A percentile compares a stretch with the other conserved stretches of the same genome.
phyloP scores from a whole-genome alignment of 2,113 vertebrate species.

The Martes martes region DNA sequence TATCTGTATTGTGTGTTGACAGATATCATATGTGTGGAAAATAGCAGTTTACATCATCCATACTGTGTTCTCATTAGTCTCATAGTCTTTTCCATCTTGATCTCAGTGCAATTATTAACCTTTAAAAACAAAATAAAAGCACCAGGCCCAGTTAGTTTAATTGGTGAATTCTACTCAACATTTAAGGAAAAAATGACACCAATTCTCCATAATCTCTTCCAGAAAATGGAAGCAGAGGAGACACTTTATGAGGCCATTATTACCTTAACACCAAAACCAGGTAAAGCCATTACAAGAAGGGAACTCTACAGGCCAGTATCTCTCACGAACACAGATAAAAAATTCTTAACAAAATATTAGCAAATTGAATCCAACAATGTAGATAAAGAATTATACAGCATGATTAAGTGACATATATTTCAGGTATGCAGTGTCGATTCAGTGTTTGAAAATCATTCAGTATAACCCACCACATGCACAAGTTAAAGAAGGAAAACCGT shows the following conservation, averaged over 20 bases:
- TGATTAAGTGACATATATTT: neutral
- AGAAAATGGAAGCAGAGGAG: neutral
- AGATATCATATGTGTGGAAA: neutral
- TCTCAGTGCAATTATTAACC: neutral
- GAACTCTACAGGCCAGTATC: neutral
- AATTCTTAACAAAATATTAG: conserved; percentile 9
- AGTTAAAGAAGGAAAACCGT: neutral
- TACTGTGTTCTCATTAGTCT: neutral
- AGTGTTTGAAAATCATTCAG: neutral
- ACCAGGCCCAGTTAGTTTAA: neutral
- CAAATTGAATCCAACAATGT: neutral
- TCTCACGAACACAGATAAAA: neutral
- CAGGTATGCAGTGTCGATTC: neutral
- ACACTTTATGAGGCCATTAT: neutral
- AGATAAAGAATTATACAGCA: neutral
- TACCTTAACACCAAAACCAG: neutral
- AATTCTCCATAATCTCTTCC: neutral
- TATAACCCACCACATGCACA: neutral
- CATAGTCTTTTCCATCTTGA: neutral
- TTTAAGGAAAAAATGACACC: neutral
- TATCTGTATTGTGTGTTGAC: neutral
- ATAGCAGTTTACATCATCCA: neutral
- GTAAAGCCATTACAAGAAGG: neutral
- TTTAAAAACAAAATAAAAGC: neutral
- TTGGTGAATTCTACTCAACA: conserved; percentile 15